phyloP scores from a whole-genome alignment of 2,113 vertebrate species.

The Heterochromis multidens region DNA sequence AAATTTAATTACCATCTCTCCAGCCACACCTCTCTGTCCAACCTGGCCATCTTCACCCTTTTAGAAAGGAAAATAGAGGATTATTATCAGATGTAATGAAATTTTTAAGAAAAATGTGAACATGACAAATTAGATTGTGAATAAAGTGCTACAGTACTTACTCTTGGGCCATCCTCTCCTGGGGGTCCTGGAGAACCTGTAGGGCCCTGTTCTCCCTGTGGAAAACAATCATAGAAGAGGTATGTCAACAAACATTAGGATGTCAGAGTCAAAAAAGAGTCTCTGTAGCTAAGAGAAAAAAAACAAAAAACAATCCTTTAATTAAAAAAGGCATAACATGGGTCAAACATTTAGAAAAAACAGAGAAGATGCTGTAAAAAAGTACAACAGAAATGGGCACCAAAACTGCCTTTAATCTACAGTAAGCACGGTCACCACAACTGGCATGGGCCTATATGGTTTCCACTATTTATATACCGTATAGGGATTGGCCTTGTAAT shows the following conservation, averaged over 20 bases:
- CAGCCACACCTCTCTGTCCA: conserved; percentile 92
- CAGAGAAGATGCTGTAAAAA: not conserved
- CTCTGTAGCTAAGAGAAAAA: not conserved
- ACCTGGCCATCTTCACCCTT: conserved; percentile 97
- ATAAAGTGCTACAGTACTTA: conserved; percentile 61
- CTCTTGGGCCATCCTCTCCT: conserved; percentile 94
- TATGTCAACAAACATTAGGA: not conserved
- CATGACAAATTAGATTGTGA: too few species aligned
- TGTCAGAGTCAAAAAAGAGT: not conserved
- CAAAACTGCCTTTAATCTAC: conserved; percentile 47
- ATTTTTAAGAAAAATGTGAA: not conserved
- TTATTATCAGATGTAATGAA: not conserved
- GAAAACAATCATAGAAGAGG: conserved; percentile 13
- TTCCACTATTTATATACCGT: conserved; percentile 55
- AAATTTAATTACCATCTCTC: conserved; percentile 87
- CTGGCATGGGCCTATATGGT: conserved; percentile 48
- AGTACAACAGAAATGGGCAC: conserved; percentile 33
- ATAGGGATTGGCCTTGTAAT: conserved; percentile 68
- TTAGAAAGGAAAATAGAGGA: not conserved
- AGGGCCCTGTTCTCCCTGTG: conserved; percentile 87
- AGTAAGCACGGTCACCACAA: conserved; percentile 40
- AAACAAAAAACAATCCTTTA: not conserved
- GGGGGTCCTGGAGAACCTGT: conserved; percentile 88
- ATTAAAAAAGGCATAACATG: not conserved
- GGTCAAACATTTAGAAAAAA: not conserved